A percentile compares a stretch with the other conserved stretches of the same genome.
Conservation (phyloP, 2,797 vertebrate species). For the Sebastes wilsoni region DNA sequence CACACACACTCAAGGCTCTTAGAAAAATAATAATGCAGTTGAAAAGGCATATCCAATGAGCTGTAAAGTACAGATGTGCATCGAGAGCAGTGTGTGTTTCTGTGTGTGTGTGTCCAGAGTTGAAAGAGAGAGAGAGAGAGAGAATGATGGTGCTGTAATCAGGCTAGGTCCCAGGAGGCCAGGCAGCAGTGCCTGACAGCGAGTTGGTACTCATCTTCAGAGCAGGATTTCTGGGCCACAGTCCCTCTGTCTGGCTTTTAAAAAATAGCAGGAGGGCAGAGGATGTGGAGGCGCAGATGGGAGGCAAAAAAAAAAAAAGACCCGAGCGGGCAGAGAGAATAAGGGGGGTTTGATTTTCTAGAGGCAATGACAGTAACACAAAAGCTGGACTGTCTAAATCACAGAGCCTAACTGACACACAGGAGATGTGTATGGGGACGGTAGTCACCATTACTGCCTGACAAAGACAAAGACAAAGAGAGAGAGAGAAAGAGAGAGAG, state of each 20-base stretch:
- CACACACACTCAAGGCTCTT: conserved; percentile 17
- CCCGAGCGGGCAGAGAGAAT: not conserved
- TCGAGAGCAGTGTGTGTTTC: not conserved
- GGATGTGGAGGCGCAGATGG: not conserved
- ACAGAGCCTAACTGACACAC: conserved; percentile 13
- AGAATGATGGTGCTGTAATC: conserved; percentile 70
- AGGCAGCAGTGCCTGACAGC: conserved; percentile 64
- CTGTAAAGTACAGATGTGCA: conserved; percentile 50
- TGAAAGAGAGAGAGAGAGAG: conserved; percentile 28
- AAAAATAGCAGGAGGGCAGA: conserved; percentile 8
- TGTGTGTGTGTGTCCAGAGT: not conserved
- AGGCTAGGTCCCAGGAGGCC: conserved; percentile 75
- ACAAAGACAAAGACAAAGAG: not conserved
- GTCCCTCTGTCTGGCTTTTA: conserved; percentile 48
- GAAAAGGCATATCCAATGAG: conserved; percentile 60
- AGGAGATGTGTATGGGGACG: not conserved
- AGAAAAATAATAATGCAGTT: conserved; percentile 57
- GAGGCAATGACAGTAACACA: conserved; percentile 30
- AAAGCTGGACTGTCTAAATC: conserved; percentile 28
- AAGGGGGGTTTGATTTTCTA: conserved; percentile 27
- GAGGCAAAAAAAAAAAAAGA: conserved; percentile 2
- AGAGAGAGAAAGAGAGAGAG: too few species aligned
- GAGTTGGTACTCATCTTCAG: conserved; percentile 58
- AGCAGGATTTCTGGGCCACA: conserved; percentile 74
- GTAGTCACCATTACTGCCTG: not conserved